Conservation (phyloP, 2,888 invertebrate genomes). For the Scotopteryx bipunctaria region DNA sequence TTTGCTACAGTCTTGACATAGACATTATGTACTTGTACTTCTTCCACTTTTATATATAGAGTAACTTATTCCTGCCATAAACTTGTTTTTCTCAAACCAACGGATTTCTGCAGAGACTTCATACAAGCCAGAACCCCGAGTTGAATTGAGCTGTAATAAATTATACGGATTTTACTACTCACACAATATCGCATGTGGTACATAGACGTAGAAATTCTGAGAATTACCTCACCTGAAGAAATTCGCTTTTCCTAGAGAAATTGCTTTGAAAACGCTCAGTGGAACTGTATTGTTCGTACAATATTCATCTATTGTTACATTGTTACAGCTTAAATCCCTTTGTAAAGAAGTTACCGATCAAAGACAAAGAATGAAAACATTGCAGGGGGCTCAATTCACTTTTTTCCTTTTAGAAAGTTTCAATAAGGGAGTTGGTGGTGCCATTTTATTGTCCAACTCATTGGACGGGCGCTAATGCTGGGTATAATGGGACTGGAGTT, state of each 20-base stretch:
- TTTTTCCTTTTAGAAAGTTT: constrained; percentile 52
- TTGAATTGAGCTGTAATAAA: background rate
- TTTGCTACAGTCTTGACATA: no score
- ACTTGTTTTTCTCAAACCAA: background rate
- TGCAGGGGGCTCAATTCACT: constrained; percentile 51
- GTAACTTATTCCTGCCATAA: no score
- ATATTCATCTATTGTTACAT: constrained; percentile 51
- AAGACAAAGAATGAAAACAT: constrained; percentile 61
- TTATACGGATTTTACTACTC: background rate
- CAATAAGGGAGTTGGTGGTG: constrained; percentile 63
- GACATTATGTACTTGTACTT: no score
- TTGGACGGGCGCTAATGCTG: constrained; percentile 59
- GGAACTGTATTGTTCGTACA: constrained; percentile 38
- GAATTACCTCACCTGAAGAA: constrained; percentile 2
- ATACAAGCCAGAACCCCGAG: background rate
- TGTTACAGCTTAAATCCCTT: constrained; percentile 47
- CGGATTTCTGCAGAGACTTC: background rate
- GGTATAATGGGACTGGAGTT: constrained; percentile 45
- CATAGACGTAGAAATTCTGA: background rate
- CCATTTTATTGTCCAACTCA: constrained; percentile 67
- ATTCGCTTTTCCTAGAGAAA: constrained; percentile 24
- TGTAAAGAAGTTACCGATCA: constrained; percentile 57
- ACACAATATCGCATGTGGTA: background rate
- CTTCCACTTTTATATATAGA: no score
- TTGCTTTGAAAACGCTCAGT: constrained; percentile 39